Conservation (phyloP, 2,888 invertebrate species). For the Cacoxenus indagator region DNA sequence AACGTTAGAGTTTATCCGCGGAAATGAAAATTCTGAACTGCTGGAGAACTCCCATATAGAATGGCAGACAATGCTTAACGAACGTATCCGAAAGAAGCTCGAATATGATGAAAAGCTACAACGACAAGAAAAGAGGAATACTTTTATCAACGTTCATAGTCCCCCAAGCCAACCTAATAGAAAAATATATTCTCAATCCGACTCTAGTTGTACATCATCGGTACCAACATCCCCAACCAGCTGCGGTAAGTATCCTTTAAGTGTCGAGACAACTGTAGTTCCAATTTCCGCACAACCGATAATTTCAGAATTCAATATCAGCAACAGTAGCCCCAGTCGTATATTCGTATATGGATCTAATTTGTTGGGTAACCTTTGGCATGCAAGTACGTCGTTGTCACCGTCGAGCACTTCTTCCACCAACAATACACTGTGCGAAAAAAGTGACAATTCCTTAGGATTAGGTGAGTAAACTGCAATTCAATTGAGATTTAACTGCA, state of each 20-base stretch:
- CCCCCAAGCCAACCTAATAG: background rate
- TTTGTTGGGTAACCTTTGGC: slow-evolving; percentile 77
- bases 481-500: no score
- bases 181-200: slow-evolving; percentile 19
- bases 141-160: background rate
- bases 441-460: slow-evolving; percentile 27
- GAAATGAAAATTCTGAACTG: slow-evolving; percentile 50
- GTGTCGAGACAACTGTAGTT: background rate
- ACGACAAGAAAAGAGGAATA: background rate
- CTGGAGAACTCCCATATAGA: slow-evolving; percentile 59
- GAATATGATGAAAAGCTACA: slow-evolving; percentile 50
- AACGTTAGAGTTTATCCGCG: slow-evolving; percentile 72
- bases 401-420: slow-evolving; percentile 66
- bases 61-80: slow-evolving; percentile 57
- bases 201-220: slow-evolving; percentile 42
- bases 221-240: slow-evolving; percentile 56
- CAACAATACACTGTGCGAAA: slow-evolving; percentile 28
- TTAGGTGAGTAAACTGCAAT: no score
- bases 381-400: slow-evolving; percentile 70
- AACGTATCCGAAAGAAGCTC: slow-evolving; percentile 52
- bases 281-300: background rate
- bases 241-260: background rate
- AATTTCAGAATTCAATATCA: slow-evolving; percentile 7
- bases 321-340: slow-evolving; percentile 51
- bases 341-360: slow-evolving; percentile 74